phyloP scores from a whole-genome alignment of 2,797 vertebrate genomes.

The Heteromormyrus szaboi region DNA sequence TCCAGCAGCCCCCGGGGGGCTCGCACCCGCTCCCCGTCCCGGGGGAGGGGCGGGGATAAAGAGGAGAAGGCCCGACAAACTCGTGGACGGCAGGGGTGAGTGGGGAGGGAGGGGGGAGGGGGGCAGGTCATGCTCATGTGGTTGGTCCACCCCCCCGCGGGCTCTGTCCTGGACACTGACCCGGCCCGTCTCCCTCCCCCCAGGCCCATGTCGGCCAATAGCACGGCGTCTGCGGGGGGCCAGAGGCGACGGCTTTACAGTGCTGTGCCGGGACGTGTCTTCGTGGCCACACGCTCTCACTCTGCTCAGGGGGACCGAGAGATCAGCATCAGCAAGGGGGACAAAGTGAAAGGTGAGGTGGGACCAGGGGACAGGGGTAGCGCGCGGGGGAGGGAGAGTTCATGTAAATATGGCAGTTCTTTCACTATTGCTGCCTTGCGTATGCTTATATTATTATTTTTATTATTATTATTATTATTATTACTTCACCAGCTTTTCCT shows the following conservation, averaged over 20 bases:
- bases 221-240: constrained; percentile 31
- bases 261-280: constrained; percentile 79
- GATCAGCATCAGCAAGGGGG: constrained; percentile 81
- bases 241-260: constrained; percentile 80
- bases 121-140: not conserved
- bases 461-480: not conserved
- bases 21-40: constrained; percentile 77
- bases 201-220: constrained; percentile 42
- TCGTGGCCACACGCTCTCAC: constrained; percentile 75
- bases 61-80: constrained; percentile 68
- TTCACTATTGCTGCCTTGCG: not conserved
- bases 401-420: not conserved
- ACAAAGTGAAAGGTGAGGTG: constrained; percentile 81
- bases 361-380: not conserved
- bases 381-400: not conserved
- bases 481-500: not conserved
- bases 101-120: not conserved
- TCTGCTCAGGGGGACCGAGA: constrained; percentile 76
- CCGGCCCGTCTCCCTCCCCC: not conserved
- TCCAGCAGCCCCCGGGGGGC: constrained; percentile 79
- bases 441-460: not conserved
- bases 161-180: not conserved
- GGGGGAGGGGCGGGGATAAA: constrained; percentile 67
- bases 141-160: not conserved
- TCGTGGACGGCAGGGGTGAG: constrained; percentile 77